phyloP scores from a whole-genome alignment of 2,888 invertebrate species.

The Ellobium chinense region DNA sequence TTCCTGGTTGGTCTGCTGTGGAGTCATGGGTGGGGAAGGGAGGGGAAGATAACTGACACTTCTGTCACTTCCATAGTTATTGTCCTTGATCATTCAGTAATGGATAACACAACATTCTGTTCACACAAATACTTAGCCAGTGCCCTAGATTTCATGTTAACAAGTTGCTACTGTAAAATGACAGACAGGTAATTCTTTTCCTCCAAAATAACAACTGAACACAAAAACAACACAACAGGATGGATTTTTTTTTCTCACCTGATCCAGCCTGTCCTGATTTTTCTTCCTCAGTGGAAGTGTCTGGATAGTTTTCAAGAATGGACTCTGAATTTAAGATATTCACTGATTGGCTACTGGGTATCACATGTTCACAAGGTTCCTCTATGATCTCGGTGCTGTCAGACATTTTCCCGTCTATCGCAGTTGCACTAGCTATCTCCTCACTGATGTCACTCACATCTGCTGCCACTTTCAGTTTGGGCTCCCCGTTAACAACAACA shows the following conservation, averaged over 20 bases:
- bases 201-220: too few relatives aligned
- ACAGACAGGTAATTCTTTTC: too few relatives aligned
- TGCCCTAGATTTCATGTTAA: not conserved
- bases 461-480: conserved; percentile 84
- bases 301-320: conserved; percentile 43
- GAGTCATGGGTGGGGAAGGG: too few relatives aligned
- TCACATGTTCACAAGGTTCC: conserved; percentile 54
- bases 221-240: too few relatives aligned
- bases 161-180: too few relatives aligned
- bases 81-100: too few relatives aligned
- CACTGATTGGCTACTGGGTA: conserved; percentile 56
- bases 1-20: too few relatives aligned
- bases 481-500: conserved; percentile 84
- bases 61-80: too few relatives aligned
- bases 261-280: conserved; percentile 20
- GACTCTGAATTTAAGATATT: conserved; percentile 37
- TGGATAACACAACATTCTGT: too few relatives aligned
- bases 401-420: conserved; percentile 38
- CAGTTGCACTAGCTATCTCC: conserved; percentile 60
- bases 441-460: conserved; percentile 82
- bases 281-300: conserved; percentile 26
- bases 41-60: too few relatives aligned
- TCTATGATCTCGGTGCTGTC: conserved; percentile 19
- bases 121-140: not conserved
- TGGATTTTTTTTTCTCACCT: not conserved